A percentile compares a stretch with the other conserved stretches of the same genome.
These are phyloP conservation scores for Phania funesta DNA, from an alignment of 2,888 invertebrate species.

Conservation along the genomic window DNA sequence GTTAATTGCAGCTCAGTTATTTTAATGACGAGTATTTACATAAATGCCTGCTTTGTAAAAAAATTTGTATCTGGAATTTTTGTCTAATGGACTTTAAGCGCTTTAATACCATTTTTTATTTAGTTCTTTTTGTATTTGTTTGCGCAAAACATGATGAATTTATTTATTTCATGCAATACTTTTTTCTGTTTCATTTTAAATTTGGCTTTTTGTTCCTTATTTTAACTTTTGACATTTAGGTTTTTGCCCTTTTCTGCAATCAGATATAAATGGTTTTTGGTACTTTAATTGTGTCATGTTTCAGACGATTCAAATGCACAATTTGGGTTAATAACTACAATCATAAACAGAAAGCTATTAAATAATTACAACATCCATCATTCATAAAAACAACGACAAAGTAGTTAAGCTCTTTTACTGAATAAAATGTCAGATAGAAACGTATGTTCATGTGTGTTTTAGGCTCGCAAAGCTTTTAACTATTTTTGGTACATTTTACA, in stretches of 20 bases:
- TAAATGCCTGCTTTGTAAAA: constrained; percentile 27
- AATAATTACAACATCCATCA: constrained; percentile 59
- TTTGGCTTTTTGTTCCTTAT: background rate
- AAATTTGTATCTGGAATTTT: background rate
- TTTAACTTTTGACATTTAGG: constrained; percentile 15
- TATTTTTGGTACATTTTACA: background rate
- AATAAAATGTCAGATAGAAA: background rate
- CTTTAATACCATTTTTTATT: background rate
- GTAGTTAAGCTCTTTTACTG: constrained; percentile 5
- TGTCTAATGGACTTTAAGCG: background rate
- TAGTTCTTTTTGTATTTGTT: background rate
- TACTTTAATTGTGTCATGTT: constrained; percentile 45
- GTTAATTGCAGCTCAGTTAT: background rate
- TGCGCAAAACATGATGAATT: constrained; percentile 29
- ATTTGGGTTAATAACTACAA: background rate
- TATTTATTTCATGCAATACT: background rate
- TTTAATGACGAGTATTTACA: background rate
- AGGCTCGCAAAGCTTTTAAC: background rate
- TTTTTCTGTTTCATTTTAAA: too few species aligned
- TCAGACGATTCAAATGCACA: constrained; percentile 19
- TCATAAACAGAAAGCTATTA: constrained; percentile 29
- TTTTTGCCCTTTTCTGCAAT: background rate
- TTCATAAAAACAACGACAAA: constrained; percentile 45
- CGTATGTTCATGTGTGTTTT: too few species aligned
- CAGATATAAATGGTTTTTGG: background rate